Percentiles rank a stretch among this genome's conserved stretches.
Conservation (phyloP, 2,797 vertebrate species). For the Micromesistius poutassou region DNA sequence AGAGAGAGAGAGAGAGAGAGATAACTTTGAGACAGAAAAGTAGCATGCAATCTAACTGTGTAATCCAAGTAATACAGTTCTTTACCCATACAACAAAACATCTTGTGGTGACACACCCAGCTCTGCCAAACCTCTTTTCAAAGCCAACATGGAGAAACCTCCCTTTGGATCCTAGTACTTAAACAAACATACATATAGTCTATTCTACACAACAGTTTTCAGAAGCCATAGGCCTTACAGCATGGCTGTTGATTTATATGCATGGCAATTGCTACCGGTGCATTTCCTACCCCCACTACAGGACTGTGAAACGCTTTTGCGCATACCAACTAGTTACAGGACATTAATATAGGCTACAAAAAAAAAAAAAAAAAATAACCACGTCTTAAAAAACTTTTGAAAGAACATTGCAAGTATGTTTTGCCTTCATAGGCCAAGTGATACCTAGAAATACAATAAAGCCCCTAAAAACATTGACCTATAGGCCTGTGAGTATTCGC, state of each 20-base stretch:
- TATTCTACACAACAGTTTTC: background rate
- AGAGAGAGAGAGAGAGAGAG: too few species aligned
- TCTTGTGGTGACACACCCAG: constrained; percentile 51
- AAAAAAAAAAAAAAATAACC: too few species aligned
- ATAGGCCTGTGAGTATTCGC: background rate
- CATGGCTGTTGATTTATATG: background rate
- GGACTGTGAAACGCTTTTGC: background rate
- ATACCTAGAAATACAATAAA: background rate
- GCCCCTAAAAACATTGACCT: background rate
- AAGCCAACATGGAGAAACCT: constrained; percentile 46
- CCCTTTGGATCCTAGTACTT: constrained; percentile 37
- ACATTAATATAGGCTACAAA: background rate
- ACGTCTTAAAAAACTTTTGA: background rate
- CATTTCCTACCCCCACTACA: background rate
- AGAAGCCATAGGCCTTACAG: background rate
- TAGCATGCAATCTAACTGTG: constrained; percentile 20
- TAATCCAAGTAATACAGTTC: background rate
- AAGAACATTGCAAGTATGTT: background rate
- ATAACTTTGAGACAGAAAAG: constrained; percentile 1
- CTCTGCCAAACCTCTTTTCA: constrained; percentile 32
- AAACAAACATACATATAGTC: background rate
- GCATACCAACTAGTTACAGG: constrained; percentile 1
- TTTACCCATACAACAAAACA: background rate
- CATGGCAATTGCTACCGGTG: background rate
- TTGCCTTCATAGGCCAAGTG: background rate